Base-by-base conservation (phyloP, 1,140 invertebrate species). In the Agraylea sexmaculata region DNA sequence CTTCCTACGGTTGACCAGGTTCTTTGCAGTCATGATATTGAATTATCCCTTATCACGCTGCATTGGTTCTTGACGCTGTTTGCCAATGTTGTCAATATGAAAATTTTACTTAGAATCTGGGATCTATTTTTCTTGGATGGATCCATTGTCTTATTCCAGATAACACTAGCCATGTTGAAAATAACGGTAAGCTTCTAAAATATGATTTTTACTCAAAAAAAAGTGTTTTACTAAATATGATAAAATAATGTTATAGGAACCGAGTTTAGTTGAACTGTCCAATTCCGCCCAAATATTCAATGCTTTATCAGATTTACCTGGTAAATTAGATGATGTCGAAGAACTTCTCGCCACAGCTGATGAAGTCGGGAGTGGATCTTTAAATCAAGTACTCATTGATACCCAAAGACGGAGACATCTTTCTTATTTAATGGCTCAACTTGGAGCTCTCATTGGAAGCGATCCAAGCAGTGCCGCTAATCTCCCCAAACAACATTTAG, bases 51-150 rank as follows among this genome's bases (percentile, higher is more conserved):
- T 17, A 96, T 99, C 53, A 93, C 88, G 10, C 68, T 96, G 45
- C 88, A 96, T 57, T 99, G 96, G 95, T 96, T 98, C 62, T 67
- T 99, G 20, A 96, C 94, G 2, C 61, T 98, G n/a, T 97, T 95
- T 68, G 88, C 93, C 3, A 95, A 91, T 56, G 90, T 97, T 42
- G 87, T 98, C n/a, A 88, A 95, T 53, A 92, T 94, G 76, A 93
- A 90, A 65, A 87, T 96, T 43, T 70, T 99, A 27, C 66, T 99
- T 3, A 71, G 90, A 42, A 80, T 99, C 46, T 99, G 95, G 95
- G 96, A 99, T 66, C 68, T 95, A 41, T 90, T 99, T 60, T 95
- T 98, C 58, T 78, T 85, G 50, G 83, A 97, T 62, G 95, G 96
- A 27, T 93, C 90, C 8, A 78, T 93, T 44, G 81, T 96, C 31